A percentile compares a stretch with the other conserved stretches of the same genome.
Conservation (phyloP, 2,888 invertebrate species). For the Nebria brevicollis region DNA sequence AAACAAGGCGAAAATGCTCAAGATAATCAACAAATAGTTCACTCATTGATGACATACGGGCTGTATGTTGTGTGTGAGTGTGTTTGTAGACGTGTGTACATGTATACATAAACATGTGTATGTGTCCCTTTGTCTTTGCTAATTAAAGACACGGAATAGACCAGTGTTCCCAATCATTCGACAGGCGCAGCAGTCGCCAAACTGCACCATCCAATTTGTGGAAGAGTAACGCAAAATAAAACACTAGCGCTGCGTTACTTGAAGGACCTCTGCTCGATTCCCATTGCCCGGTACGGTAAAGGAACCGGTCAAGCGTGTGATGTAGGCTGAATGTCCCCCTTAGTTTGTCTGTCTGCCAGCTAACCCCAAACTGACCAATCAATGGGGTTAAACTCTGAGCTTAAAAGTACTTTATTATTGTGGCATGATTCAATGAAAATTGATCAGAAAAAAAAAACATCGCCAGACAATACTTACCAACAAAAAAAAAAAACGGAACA, state of each 20-base stretch:
- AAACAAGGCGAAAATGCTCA: conserved; percentile 3
- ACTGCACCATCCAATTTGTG: conserved; percentile 7
- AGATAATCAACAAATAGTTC: conserved; percentile 40
- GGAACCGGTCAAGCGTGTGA: conserved; percentile 34
- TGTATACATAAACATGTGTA: conserved; percentile 19
- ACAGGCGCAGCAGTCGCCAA: conserved; percentile 11
- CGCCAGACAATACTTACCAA: no score
- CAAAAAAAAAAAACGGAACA: no score
- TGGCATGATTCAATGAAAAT: neutral
- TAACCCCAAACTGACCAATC: conserved; percentile 37
- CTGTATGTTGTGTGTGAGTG: neutral
- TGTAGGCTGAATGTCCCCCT: conserved; percentile 39
- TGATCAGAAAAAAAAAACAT: neutral
- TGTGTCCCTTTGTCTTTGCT: conserved; percentile 44
- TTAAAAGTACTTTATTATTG: neutral
- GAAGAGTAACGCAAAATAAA: neutral
- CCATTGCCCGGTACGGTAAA: conserved; percentile 27
- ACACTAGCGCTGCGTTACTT: neutral
- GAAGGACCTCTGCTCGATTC: conserved; percentile 15
- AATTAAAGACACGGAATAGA: conserved; percentile 45
- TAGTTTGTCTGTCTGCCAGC: conserved; percentile 26
- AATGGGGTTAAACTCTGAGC: conserved; percentile 2
- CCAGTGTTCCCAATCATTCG: conserved; percentile 39
- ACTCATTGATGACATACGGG: conserved; percentile 25
- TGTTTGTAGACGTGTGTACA: conserved; percentile 1